These are phyloP conservation scores for Luehdorfia chinensis DNA, from an alignment of 1,140 invertebrate genomes.

Conservation along the genomic window DNA sequence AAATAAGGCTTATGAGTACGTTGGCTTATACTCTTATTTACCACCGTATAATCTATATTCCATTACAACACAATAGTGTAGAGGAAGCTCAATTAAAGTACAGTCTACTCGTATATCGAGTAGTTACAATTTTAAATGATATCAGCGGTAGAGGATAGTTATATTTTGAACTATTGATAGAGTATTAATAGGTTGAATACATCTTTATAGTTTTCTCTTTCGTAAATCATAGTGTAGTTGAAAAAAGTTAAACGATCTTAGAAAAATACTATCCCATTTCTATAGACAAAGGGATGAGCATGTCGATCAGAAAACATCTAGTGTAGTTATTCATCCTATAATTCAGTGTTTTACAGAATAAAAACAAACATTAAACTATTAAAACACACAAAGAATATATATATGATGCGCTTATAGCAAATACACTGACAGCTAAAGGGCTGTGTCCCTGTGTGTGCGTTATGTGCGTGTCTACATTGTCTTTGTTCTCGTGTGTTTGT, in stretches of 20 bases:
- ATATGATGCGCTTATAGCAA: conserved; percentile 63
- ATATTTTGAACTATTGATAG: conserved; percentile 34
- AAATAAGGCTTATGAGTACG: conserved; percentile 34
- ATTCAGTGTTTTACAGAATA: background rate
- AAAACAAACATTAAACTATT: conserved; percentile 23
- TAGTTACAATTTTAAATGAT: conserved; percentile 28
- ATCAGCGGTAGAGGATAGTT: conserved; percentile 44
- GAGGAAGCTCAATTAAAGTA: conserved; percentile 26
- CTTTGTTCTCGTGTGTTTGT: conserved; percentile 78
- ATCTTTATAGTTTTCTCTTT: conserved; percentile 28
- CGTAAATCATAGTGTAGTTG: conserved; percentile 38
- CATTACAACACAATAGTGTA: conserved; percentile 63
- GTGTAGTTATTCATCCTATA: conserved; percentile 34
- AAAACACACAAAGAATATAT: conserved; percentile 30
- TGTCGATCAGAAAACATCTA: conserved; percentile 51
- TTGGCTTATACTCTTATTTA: conserved; percentile 29
- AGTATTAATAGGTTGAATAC: conserved; percentile 18
- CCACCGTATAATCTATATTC: conserved; percentile 51
- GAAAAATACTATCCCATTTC: conserved; percentile 42
- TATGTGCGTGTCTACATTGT: conserved; percentile 76
- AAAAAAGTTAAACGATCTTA: conserved; percentile 29
- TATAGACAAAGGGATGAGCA: conserved; percentile 63
- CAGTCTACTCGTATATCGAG: conserved; percentile 24
- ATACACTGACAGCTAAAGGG: conserved; percentile 71
- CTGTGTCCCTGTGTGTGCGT: conserved; percentile 66